phyloP scores from a whole-genome alignment of 2,888 invertebrate genomes.

The Sinotaia quadrata region DNA sequence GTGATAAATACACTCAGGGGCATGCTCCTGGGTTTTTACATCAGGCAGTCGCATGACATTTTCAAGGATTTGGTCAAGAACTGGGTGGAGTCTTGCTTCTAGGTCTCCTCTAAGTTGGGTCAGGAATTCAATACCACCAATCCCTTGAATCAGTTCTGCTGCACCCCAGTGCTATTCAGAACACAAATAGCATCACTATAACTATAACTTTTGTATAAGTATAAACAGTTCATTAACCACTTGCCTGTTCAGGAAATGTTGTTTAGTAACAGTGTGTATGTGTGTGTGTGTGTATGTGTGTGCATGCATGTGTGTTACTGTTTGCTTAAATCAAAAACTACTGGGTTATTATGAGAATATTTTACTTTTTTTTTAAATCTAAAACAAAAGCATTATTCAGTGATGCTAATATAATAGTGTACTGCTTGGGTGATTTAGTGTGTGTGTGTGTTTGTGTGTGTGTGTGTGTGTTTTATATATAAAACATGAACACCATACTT shows the following conservation, averaged over 20 bases:
- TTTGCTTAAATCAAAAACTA: no score
- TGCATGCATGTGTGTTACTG: not conserved
- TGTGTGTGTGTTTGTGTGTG: no score
- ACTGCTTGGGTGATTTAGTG: no score
- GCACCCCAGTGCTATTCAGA: conserved; percentile 63
- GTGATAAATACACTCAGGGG: conserved; percentile 65
- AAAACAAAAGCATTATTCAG: no score
- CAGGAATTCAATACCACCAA: conserved; percentile 70
- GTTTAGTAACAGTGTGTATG: no score
- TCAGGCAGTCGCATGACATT: conserved; percentile 67
- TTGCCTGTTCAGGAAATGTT: no score
- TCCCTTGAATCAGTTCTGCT: conserved; percentile 62
- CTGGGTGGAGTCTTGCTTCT: conserved; percentile 51
- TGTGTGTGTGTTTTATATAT: no score
- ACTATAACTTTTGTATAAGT: not conserved
- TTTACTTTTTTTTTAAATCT: no score
- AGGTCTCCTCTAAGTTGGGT: conserved; percentile 62
- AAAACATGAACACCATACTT: no score
- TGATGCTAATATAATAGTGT: no score
- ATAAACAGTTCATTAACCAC: not conserved
- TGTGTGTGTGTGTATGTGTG: not conserved
- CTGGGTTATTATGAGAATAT: no score
- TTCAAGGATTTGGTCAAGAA: conserved; percentile 67
- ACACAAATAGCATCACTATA: not conserved
- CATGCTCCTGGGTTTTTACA: conserved; percentile 44